Evolutionary conservation across 2,113 vertebrate species (phyloP).

Genomic region (Podilymbus podiceps): DNA sequence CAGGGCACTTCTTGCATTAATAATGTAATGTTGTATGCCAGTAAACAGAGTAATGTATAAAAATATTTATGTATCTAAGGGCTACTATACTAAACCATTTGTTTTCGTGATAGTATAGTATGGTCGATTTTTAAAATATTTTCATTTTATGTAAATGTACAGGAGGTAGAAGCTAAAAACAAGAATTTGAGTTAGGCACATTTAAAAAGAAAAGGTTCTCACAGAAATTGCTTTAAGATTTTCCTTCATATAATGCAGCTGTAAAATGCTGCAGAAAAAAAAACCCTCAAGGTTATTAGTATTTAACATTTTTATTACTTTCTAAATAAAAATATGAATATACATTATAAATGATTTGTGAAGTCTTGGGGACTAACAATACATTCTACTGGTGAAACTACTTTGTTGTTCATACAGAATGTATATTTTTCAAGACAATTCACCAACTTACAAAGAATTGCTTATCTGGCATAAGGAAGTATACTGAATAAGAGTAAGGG

Average conservation of each 20-base stretch:
- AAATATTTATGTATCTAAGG: background rate
- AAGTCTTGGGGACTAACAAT: background rate
- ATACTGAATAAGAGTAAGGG: background rate
- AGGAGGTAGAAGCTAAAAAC: background rate
- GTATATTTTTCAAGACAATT: background rate
- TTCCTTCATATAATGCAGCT: background rate
- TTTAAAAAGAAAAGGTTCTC: background rate
- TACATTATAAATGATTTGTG: background rate
- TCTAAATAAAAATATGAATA: background rate
- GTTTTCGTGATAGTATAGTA: background rate
- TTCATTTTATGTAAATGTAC: background rate
- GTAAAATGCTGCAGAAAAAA: background rate
- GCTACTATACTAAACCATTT: background rate
- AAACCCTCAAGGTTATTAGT: background rate
- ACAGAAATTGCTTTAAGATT: background rate
- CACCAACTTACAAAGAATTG: background rate
- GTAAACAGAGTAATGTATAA: background rate
- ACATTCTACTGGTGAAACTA: background rate
- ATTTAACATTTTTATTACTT: background rate
- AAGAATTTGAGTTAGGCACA: background rate
- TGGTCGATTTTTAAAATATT: background rate
- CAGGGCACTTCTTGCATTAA: background rate
- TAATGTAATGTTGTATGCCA: background rate
- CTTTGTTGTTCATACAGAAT: background rate
- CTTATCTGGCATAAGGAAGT: background rate